Percentiles rank a stretch among this genome's conserved stretches.
Evolutionary conservation across 2,888 invertebrate species (phyloP).

Genomic region (Acleris laterana): DNA sequence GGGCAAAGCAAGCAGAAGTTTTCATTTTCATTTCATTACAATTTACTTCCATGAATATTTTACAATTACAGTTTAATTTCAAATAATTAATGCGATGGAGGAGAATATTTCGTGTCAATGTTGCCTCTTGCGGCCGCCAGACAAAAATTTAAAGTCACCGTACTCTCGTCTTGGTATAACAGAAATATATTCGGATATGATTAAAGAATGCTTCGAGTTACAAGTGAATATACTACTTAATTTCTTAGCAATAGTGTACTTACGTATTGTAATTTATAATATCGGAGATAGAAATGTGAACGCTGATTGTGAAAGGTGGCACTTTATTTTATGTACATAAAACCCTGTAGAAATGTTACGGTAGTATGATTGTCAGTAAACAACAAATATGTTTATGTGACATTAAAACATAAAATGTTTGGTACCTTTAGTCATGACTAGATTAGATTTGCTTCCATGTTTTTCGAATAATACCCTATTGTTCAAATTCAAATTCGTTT

Average conservation of each 20-base stretch:
- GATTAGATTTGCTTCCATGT: too few species aligned
- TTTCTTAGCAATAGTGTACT: background rate
- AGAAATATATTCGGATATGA: conserved; percentile 71
- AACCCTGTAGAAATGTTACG: too few species aligned
- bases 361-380: too few species aligned
- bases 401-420: too few species aligned
- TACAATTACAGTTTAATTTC: background rate
- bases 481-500: background rate
- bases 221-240: conserved; percentile 55
- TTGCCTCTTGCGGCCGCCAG: conserved; percentile 67
- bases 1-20: conserved; percentile 7
- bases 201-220: conserved; percentile 76
- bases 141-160: conserved; percentile 61
- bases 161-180: conserved; percentile 60
- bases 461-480: too few species aligned
- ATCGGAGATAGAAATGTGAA: too few species aligned
- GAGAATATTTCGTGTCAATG: conserved; percentile 58
- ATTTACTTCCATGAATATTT: background rate
- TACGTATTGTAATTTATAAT: too few species aligned
- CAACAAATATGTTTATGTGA: too few species aligned
- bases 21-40: conserved; percentile 16
- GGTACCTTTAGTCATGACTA: too few species aligned
- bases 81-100: conserved; percentile 50
- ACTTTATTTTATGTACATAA: too few species aligned
- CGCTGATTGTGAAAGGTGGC: too few species aligned